Conservation (phyloP, 2,888 invertebrate species). For the Cheilosia grossa region DNA sequence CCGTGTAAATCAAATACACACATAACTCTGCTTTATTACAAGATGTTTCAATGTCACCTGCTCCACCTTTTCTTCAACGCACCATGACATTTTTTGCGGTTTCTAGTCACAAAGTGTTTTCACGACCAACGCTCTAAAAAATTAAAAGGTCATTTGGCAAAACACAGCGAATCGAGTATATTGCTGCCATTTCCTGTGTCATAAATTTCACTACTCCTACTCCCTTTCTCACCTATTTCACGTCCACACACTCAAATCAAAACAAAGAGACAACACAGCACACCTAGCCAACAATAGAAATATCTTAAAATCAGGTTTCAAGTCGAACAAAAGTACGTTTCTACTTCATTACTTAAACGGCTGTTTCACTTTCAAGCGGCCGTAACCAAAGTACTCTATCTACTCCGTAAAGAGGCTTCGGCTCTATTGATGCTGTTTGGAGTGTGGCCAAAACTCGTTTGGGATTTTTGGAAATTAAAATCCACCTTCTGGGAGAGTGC, state of each 20-base stretch:
- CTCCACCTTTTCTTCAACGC: too few species aligned
- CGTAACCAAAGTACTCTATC: background rate
- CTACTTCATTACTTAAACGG: slow-evolving; percentile 12
- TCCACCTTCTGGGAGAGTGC: slow-evolving; percentile 29
- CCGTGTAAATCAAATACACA: too few species aligned
- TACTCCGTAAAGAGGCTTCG: background rate
- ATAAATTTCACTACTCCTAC: background rate
- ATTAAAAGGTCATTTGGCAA: slow-evolving; percentile 23
- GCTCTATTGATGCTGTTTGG: slow-evolving; percentile 6
- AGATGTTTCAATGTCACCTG: too few species aligned
- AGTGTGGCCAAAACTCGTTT: slow-evolving; percentile 39
- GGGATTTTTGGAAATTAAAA: background rate
- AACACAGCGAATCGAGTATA: background rate
- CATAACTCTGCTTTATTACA: too few species aligned
- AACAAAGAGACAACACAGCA: slow-evolving; percentile 12
- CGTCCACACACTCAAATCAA: slow-evolving; percentile 3
- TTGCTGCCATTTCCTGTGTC: slow-evolving; percentile 11
- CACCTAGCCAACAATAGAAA: background rate
- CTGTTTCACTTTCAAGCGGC: slow-evolving; percentile 1
- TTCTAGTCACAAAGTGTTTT: background rate
- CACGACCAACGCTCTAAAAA: background rate
- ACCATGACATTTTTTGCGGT: too few species aligned
- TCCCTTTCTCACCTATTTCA: slow-evolving; percentile 2
- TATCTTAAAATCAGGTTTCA: slow-evolving; percentile 18
- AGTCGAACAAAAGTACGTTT: background rate